Conservation (phyloP, 2,113 vertebrate species). For the Narcine bancroftii region DNA sequence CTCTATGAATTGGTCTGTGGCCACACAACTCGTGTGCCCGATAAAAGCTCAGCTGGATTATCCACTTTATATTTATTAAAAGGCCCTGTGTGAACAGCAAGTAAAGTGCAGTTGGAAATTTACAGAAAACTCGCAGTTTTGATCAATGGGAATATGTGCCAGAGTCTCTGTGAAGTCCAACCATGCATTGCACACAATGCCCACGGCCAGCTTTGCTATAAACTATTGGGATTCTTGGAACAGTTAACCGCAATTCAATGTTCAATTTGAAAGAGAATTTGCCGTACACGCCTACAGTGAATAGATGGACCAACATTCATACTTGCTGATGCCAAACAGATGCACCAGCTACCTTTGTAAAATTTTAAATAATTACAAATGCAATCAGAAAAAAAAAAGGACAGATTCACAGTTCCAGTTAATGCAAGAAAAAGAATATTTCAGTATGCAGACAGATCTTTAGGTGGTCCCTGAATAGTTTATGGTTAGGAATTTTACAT, state of each 20-base stretch:
- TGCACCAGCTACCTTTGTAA: no score
- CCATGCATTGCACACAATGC: background rate
- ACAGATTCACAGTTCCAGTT: no score
- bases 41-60: background rate
- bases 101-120: background rate
- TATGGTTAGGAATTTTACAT: constrained; percentile 5
- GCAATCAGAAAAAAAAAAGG: no score
- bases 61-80: background rate
- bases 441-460: no score
- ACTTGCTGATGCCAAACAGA: no score
- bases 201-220: background rate
- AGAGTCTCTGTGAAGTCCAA: background rate
- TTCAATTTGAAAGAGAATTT: no score
- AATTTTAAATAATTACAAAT: no score
- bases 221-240: background rate
- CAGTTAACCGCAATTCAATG: no score
- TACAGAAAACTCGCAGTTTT: background rate
- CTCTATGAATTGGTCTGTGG: background rate
- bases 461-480: no score
- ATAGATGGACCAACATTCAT: no score
- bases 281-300: no score
- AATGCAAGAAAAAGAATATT: no score
- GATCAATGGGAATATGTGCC: background rate
- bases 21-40: background rate
- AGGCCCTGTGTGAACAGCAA: background rate